Percentiles rank a stretch among this genome's conserved stretches.
phyloP scores from a whole-genome alignment of 2,113 vertebrate genomes.

The Apeltes quadracus region DNA sequence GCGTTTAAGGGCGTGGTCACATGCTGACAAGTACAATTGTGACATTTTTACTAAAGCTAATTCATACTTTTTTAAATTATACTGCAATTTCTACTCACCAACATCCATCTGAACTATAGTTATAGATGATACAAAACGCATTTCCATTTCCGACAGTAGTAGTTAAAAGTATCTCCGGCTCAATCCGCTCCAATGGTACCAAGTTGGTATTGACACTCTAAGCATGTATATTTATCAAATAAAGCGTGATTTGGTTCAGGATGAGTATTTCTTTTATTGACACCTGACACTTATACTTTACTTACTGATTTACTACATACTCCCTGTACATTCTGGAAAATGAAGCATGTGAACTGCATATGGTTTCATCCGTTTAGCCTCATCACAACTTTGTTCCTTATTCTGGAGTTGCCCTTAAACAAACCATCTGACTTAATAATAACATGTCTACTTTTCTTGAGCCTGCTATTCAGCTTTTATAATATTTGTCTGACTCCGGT shows the following conservation, averaged over 20 bases:
- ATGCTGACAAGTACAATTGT: not conserved
- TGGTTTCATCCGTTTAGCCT: not conserved
- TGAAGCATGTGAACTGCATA: not conserved
- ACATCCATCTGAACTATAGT: not conserved
- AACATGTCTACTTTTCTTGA: slow-evolving; percentile 10
- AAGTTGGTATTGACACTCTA: not conserved
- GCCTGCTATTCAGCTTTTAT: slow-evolving; percentile 19
- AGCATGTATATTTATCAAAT: not conserved
- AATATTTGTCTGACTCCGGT: slow-evolving; percentile 23
- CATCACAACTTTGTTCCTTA: slow-evolving; percentile 4
- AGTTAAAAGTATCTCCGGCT: not conserved
- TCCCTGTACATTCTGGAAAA: not conserved
- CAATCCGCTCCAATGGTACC: no score
- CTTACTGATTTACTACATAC: no score
- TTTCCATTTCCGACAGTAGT: no score
- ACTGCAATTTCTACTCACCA: not conserved
- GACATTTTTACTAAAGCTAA: not conserved
- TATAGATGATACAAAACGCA: not conserved
- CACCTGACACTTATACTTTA: no score
- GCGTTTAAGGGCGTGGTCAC: not conserved
- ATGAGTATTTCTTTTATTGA: not conserved
- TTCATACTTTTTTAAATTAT: not conserved
- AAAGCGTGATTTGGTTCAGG: not conserved
- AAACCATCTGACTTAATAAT: slow-evolving; percentile 27
- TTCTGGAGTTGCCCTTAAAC: not conserved